Base-by-base conservation (phyloP, 2,888 invertebrate genomes). In the Apantesis nais region DNA sequence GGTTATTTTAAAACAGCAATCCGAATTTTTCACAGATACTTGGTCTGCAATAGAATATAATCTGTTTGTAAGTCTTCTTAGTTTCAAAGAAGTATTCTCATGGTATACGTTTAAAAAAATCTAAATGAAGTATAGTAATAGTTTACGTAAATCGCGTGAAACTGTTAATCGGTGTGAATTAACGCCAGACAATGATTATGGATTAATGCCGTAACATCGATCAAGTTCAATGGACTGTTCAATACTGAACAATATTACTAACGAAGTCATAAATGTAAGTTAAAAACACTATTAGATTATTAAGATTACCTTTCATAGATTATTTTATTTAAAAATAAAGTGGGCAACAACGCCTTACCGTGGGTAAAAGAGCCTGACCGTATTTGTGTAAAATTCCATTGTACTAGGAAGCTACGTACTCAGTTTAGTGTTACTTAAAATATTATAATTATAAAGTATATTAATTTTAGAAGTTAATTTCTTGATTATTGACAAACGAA, bases 81-180 rank as follows among this genome's bases (percentile, higher is more conserved):
- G 61, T 62, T n/a, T n/a, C 0, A 62, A 62, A 61, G 11, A 62
- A 37, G 37, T 37, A 37, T 62, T 62, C 61, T 37, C 61, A n/a
- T n/a, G n/a, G 3, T 62, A 12, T 37, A 62, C 61, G 11, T 60
- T 14, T 22, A 34, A 48, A 29, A 31, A 31, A 37, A 61, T 34
- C 31, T 65, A 65, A 72, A 69, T 66, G 72, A 67, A 66, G 41
- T 67, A 60, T 72, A 69, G 69, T 69, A 68, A 68, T 72, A 68
- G 66, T 68, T 68, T 66, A 69, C 48, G 48, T 39, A 34, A 73
- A 73, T 67, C 64, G 69, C 72, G 72, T 73, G 69, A 73, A 70
- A 73, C 69, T 69, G 62, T 63, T 72, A 73, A 73, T 73, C 55
- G 72, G 31, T 67, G 66, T 63, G 61, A 73, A 67, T 69, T 72